Evolutionary conservation across 2,888 invertebrate species (phyloP), one percentile per base, ranked within the genome.

Genomic region (Chrysomela aeneicollis): DNA sequence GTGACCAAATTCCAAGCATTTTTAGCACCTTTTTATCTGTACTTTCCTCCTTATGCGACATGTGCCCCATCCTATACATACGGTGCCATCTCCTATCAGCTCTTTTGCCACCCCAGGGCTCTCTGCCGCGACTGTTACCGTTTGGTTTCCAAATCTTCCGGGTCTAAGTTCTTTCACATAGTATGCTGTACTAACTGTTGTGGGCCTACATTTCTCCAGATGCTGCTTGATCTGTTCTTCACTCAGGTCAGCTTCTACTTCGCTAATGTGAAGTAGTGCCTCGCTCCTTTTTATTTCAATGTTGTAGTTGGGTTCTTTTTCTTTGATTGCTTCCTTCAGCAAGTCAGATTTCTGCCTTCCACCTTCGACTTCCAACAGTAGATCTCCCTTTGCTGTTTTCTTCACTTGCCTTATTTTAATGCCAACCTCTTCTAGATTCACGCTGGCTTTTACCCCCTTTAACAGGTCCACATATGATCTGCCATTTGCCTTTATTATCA

Each of bases 1-100:
- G 32, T 65, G 61, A 6, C 57, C 61, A 26, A 50, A 58, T 1
- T 51, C n/a, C 32, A 61, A 42, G 15, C 66, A 66, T 50, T 37
- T 58, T 15, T 53, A 53, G 53, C 35, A 53, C 35, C 53, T 53
- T 53, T 12, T 19, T n/a, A 53, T 10, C 5, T 32, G 32, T 10
- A 32, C 35, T 10, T 35, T 53, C 8, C 18, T 1, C 3, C 35
- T 35, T 1, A 52, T 30, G 17, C 52, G n/a, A 0, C 32, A 15
- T 8, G 6, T 8, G 9, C 17, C 52, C 32, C 52, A 32, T 15
- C 32, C 32, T 10, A 18, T 52, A 1, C 8, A 2, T 8, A 53
- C 32, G 35, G 6, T n/a, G 12, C 53, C 53, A 32, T 53, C 19
- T 9, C 35, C 53, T n/a, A 53, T 5, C 15, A 53, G 19, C n/a